Percentiles rank a stretch among this genome's conserved stretches.
These are phyloP conservation scores for Hymenochirus boettgeri DNA, from an alignment of 2,113 vertebrate genomes.

Conservation along the genomic window DNA sequence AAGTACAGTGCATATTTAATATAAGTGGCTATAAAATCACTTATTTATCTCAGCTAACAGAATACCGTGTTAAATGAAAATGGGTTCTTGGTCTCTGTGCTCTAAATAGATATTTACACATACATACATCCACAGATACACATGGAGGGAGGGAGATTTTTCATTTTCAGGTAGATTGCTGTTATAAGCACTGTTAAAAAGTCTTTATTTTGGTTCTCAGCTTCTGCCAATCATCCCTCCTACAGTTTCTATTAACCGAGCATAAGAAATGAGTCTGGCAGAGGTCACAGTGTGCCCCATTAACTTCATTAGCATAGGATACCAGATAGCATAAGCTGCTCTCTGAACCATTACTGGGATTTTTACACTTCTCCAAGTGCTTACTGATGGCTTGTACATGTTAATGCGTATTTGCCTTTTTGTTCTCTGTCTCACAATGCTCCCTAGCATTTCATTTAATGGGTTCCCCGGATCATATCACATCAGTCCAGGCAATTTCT, in stretches of 20 bases:
- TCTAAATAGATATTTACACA: conserved; percentile 1
- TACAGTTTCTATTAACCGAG: conserved; percentile 42
- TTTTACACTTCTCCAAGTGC: conserved; percentile 42
- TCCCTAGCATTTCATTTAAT: conserved; percentile 41
- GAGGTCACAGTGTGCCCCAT: conserved; percentile 42
- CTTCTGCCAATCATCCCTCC: conserved; percentile 40
- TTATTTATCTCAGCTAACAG: too few relatives aligned
- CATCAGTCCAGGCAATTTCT: conserved; percentile 37
- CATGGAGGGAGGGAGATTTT: not conserved
- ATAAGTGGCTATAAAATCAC: too few relatives aligned
- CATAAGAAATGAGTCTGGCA: conserved; percentile 43
- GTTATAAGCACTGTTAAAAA: conserved; percentile 19
- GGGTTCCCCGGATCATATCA: conserved; percentile 40
- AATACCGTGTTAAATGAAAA: too few relatives aligned
- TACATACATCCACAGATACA: not conserved
- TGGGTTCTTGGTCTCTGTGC: not conserved
- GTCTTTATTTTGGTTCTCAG: conserved; percentile 22
- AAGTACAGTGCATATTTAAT: too few relatives aligned
- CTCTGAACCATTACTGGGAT: conserved; percentile 42
- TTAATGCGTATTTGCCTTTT: conserved; percentile 40
- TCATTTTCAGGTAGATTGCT: conserved; percentile 16
- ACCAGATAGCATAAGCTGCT: conserved; percentile 44
- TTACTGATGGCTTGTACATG: conserved; percentile 43
- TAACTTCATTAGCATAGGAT: conserved; percentile 44
- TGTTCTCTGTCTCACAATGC: conserved; percentile 37